Base-by-base conservation (phyloP, 1,140 invertebrate species). In the Platorchestia sp. region DNA sequence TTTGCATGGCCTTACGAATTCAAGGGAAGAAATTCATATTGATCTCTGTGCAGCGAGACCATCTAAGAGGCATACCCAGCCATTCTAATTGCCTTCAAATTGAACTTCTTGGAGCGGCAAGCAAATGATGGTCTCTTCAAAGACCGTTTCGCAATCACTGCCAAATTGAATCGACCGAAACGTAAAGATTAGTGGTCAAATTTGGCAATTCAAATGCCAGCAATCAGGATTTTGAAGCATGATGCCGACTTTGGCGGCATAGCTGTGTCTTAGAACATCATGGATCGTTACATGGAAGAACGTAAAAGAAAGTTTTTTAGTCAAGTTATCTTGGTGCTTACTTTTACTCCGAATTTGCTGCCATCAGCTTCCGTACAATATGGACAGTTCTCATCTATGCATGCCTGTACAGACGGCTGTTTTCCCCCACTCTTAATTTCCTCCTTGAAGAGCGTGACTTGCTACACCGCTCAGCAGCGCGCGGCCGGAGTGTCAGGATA, bases 61-160 rank as follows among this genome's bases (percentile, higher is more conserved):
- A 22, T 75, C 10, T 10, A 75, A 36, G 7, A 75, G 59, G 59
- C 59, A 36, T 75, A 75, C 59, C 59, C 45, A 42, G 16, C 91
- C 10, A 45, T 42, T 93, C 91, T 93, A 93, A 93, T 93, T 93
- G 91, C 91, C 91, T 93, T 93, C 91, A 93, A 93, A 93, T 93
- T 93, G 91, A 93, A 93, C 91, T 93, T 93, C 91, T 93, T 93
- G 91, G 91, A 93, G 91, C 91, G 91, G 91, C 91, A 93, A 47
- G 91, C 43, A 93, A 93, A 45, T 93, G 91, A 89, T 93, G 91
- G 6, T 40, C 91, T 47, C 91, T 44, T 93, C 91, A 93, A 93
- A 93, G 91, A 44, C 91, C 91, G 19, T 45, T 47, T 44, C 91
- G 40, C 1, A 93, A 93, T 93, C 91, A 36, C 45, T 44, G 44